Conservation (phyloP, 2,113 vertebrate species). For the Daboia siamensis region DNA sequence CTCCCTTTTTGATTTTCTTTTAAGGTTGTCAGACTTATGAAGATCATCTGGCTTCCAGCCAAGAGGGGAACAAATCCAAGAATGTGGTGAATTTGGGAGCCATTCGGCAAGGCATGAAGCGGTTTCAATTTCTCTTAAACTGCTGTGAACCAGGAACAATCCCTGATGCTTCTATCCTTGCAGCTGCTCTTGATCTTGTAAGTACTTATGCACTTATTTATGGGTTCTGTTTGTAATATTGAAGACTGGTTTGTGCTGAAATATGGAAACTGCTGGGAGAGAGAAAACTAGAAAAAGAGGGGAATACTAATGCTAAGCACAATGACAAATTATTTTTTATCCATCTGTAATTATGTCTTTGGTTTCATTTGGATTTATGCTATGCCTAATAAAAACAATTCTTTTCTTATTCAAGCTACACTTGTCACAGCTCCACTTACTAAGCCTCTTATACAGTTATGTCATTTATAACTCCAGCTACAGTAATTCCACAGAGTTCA, state of each 20-base stretch:
- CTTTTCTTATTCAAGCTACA: neutral
- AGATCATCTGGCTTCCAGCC: constrained; percentile 86
- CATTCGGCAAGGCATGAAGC: constrained; percentile 97
- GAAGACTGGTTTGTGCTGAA: neutral
- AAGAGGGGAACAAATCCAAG: constrained; percentile 93
- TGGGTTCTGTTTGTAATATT: constrained; percentile 13
- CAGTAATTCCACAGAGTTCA: constrained; percentile 15
- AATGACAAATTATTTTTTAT: constrained; percentile 7
- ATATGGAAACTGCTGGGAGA: neutral
- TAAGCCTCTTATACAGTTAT: constrained; percentile 13
- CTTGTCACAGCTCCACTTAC: neutral
- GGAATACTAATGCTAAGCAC: neutral
- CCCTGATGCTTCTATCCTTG: constrained; percentile 94
- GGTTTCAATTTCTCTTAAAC: constrained; percentile 97
- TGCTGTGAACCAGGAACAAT: constrained; percentile 98
- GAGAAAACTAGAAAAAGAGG: neutral
- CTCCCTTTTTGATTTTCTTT: constrained; percentile 52
- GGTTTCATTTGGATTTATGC: constrained; percentile 2
- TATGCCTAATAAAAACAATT: neutral
- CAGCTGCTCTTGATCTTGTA: constrained; percentile 94
- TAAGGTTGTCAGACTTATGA: constrained; percentile 93
- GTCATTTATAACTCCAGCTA: neutral
- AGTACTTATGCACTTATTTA: constrained; percentile 29
- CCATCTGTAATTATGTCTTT: constrained; percentile 12
- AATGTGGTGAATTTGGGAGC: constrained; percentile 95